Evolutionary conservation across 1,140 invertebrate genomes (phyloP).

Genomic region (Drosophila nasuta): DNA sequence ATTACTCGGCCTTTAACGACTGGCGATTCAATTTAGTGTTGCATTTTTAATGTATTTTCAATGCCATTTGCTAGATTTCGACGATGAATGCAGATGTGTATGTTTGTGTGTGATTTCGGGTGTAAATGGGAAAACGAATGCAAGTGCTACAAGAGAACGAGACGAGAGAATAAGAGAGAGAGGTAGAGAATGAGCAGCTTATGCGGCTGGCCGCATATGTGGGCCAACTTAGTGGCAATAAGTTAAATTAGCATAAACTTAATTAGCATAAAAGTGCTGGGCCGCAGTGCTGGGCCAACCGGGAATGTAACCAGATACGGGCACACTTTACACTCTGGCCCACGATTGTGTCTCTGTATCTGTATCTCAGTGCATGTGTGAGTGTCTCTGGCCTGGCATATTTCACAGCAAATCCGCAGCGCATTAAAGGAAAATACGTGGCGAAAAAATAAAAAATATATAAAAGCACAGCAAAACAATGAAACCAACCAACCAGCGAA

Average conservation of each 20-base stretch:
- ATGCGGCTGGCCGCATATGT: constrained; percentile 80
- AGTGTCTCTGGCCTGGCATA: constrained; percentile 53
- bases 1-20: constrained; percentile 44
- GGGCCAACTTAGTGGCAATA: constrained; percentile 82
- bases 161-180: not conserved
- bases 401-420: constrained; percentile 80
- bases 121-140: constrained; percentile 1
- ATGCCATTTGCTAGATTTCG: constrained; percentile 35
- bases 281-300: constrained; percentile 64
- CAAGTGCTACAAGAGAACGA: not conserved
- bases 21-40: constrained; percentile 45
- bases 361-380: constrained; percentile 19
- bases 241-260: constrained; percentile 83
- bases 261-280: constrained; percentile 82
- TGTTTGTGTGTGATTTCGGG: constrained; percentile 1
- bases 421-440: constrained; percentile 82
- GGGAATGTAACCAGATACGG: constrained; percentile 56
- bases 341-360: not conserved
- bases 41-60: constrained; percentile 47
- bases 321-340: not conserved
- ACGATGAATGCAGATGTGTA: constrained; percentile 10
- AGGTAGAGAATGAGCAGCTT: constrained; percentile 35
- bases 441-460: constrained; percentile 59
- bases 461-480: constrained; percentile 72
- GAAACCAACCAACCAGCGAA: constrained; percentile 48